Evolutionary conservation across 2,797 vertebrate species (phyloP).

Genomic region (Typhlichthys subterraneus): DNA sequence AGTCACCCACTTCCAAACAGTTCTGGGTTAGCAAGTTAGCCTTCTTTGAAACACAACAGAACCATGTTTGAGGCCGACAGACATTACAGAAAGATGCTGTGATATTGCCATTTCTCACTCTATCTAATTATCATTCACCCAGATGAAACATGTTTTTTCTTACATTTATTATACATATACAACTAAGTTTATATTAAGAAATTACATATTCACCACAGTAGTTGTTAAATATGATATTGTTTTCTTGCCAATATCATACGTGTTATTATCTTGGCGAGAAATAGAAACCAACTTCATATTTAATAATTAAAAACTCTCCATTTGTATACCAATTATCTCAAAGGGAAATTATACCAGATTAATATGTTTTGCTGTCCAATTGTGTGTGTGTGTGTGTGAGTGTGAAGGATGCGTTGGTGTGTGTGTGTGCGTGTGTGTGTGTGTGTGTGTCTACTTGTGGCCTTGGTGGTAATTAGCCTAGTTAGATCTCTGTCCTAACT

Average conservation of each 20-base stretch:
- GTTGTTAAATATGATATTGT: conserved; percentile 26
- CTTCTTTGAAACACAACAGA: too few relatives aligned
- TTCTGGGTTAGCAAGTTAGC: conserved; percentile 37
- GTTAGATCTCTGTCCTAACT: conserved; percentile 55
- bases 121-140: conserved; percentile 25
- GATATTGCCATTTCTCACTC: conserved; percentile 19
- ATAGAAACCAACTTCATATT: conserved; percentile 22
- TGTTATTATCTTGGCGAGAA: too few relatives aligned
- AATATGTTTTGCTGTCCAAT: conserved; percentile 30
- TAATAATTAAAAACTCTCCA: conserved; percentile 46
- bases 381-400: conserved; percentile 8
- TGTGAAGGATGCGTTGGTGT: background rate
- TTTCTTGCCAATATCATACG: too few relatives aligned
- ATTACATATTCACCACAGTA: conserved; percentile 45
- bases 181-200: conserved; percentile 42
- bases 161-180: background rate
- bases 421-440: background rate
- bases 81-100: too few relatives aligned
- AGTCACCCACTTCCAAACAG: conserved; percentile 28
- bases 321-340: conserved; percentile 55
- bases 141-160: too few relatives aligned
- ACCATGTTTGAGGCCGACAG: too few relatives aligned
- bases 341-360: conserved; percentile 19
- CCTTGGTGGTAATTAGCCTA: conserved; percentile 59
- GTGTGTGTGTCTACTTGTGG: conserved; percentile 5